Evolutionary conservation across 2,113 vertebrate genomes (phyloP).

Genomic region (Tetraodon nigroviridis): DNA sequence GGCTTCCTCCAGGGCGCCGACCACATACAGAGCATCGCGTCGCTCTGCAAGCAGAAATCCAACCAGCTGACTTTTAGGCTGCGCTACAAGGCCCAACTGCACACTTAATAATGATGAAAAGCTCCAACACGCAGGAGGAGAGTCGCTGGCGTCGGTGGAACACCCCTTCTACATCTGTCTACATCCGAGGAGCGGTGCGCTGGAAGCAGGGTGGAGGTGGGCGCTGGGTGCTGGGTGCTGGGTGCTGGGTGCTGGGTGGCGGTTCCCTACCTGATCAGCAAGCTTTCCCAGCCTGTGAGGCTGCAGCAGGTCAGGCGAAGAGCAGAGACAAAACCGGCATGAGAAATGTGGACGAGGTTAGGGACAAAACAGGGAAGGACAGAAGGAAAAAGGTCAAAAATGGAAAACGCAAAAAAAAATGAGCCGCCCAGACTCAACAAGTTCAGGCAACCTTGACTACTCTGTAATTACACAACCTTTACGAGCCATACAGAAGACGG

Average conservation of each 20-base stretch:
- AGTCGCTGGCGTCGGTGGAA: too few relatives aligned
- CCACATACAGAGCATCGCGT: slow-evolving; percentile 95
- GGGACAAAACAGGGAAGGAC: slow-evolving; percentile 71
- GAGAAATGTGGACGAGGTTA: slow-evolving; percentile 70
- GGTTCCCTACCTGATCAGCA: slow-evolving; percentile 90
- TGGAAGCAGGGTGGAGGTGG: slow-evolving; percentile 24
- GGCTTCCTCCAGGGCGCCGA: slow-evolving; percentile 93
- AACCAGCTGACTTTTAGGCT: too few relatives aligned
- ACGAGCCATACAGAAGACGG: too few relatives aligned
- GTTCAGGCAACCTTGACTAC: slow-evolving; percentile 23
- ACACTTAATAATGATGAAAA: not conserved
- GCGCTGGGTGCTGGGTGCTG: too few relatives aligned
- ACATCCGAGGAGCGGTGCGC: slow-evolving; percentile 23
- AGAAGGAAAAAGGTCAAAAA: slow-evolving; percentile 73
- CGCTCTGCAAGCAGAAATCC: slow-evolving; percentile 75
- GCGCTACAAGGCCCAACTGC: not conserved
- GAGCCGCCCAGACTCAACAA: slow-evolving; percentile 58
- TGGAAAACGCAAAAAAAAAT: slow-evolving; percentile 62
- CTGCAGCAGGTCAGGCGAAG: slow-evolving; percentile 77
- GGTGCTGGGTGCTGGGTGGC: too few relatives aligned
- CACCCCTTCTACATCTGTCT: not conserved
- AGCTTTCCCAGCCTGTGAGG: slow-evolving; percentile 95
- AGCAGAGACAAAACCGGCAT: slow-evolving; percentile 60
- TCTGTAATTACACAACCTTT: too few relatives aligned
- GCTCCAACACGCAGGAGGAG: too few relatives aligned